These are phyloP conservation scores for Adineta ricciae DNA, from an alignment of 2,888 invertebrate genomes.

Conservation along the genomic window DNA sequence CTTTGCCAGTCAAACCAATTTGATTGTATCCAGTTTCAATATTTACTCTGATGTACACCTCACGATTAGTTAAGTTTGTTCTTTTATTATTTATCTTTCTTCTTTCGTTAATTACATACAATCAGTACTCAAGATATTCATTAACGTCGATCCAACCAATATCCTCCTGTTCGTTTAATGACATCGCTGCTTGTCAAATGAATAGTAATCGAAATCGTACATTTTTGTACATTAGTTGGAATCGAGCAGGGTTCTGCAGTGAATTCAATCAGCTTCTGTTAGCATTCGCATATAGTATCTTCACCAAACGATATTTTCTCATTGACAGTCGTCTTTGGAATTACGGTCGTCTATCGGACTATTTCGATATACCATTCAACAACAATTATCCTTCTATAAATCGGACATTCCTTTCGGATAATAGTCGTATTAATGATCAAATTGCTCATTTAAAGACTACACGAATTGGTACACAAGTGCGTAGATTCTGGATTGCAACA, in stretches of 20 bases:
- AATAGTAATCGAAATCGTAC: not conserved
- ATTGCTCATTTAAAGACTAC: not conserved
- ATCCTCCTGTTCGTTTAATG: not conserved
- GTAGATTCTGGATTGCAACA: not conserved
- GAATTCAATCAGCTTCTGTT: not conserved
- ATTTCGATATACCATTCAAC: not conserved
- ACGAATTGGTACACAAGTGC: not conserved
- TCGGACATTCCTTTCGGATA: not conserved
- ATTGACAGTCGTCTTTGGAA: not conserved
- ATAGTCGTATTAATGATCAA: not conserved
- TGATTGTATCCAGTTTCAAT: too few species aligned
- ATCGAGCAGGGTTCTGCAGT: not conserved
- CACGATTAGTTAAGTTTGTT: too few species aligned
- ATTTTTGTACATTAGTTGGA: not conserved
- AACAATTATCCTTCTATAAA: not conserved
- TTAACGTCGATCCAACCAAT: too few species aligned
- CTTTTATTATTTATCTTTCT: too few species aligned
- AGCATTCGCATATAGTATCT: not conserved
- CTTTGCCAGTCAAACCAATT: too few species aligned
- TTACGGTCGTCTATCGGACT: not conserved
- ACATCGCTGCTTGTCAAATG: not conserved
- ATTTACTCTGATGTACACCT: too few species aligned
- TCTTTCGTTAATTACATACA: too few species aligned
- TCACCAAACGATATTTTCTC: not conserved
- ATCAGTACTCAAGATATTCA: too few species aligned